A percentile compares a stretch with the other conserved stretches of the same genome.
Evolutionary conservation across 2,797 vertebrate species (phyloP).

Genomic region (Yasuhikotakia modesta): DNA sequence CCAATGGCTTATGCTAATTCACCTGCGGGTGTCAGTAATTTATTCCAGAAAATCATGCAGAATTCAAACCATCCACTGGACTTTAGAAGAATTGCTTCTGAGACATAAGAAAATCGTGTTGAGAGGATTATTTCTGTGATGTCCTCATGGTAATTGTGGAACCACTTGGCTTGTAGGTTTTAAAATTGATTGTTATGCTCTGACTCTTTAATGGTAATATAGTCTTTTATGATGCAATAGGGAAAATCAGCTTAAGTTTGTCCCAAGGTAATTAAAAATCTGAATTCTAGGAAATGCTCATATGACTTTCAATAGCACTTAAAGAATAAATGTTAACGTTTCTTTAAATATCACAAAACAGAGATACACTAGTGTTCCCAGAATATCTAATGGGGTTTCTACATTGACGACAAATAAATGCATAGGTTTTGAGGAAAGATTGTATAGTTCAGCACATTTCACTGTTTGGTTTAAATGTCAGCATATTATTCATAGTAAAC

Average conservation of each 20-base stretch:
- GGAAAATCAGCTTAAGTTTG: slow-evolving; percentile 17
- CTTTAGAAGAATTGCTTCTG: slow-evolving; percentile 44
- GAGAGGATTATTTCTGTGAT: slow-evolving; percentile 49
- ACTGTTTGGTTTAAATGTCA: too few species aligned
- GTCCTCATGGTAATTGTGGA: slow-evolving; percentile 55
- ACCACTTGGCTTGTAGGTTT: slow-evolving; percentile 43
- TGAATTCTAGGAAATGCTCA: slow-evolving; percentile 12
- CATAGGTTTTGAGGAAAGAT: too few species aligned
- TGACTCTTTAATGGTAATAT: slow-evolving; percentile 33
- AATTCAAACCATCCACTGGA: slow-evolving; percentile 44
- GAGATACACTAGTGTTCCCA: too few species aligned
- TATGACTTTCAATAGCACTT: neutral
- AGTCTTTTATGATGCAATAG: slow-evolving; percentile 18
- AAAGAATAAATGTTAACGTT: slow-evolving; percentile 9
- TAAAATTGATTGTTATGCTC: slow-evolving; percentile 49
- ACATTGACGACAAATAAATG: too few species aligned
- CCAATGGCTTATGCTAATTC: slow-evolving; percentile 63
- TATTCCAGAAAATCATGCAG: slow-evolving; percentile 55
- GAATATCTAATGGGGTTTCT: too few species aligned
- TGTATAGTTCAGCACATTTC: too few species aligned
- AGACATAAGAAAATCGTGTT: slow-evolving; percentile 46
- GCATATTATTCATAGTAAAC: too few species aligned
- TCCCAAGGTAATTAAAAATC: slow-evolving; percentile 36
- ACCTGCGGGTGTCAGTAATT: slow-evolving; percentile 51
- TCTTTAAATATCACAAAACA: neutral